Evolutionary conservation across 2,888 invertebrate species (phyloP), one percentile per base, ranked within the genome.

Genomic region (Strigamia maritima): DNA sequence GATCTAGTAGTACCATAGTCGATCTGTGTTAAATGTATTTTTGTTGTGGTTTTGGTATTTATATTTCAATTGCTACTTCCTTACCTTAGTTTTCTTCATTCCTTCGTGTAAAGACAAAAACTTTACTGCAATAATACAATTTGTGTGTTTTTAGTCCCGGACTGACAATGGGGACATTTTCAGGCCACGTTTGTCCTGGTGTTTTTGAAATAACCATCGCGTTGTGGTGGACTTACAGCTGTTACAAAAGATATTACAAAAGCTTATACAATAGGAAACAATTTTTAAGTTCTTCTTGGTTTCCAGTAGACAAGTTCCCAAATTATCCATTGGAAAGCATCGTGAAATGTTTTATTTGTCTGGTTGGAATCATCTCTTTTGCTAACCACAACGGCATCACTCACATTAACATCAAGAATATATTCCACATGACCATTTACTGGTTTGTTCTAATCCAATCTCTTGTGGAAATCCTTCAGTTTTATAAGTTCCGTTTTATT

Each of bases 401-500:
- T 10, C 75, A 19, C 54, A 22, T 85, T 84, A 0, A 79, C 83
- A 31, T 86, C 87, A 83, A 82, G 83, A 12, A 88, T 88, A 82
- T 86, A 86, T 16, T 80, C 88, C 44, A 44, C 44, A 16, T 44
- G 8, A 44, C 44, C 44, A 1, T n/a, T n/a, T 44, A 44, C n/a
- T 3, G 14, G 4, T 44, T n/a, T n/a, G 14, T 16, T n/a, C 1
- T n/a, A 12, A n/a, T 44, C 40, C 84, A 84, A 75, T 88, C 87
- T 4, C 82, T 86, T 0, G 80, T 87, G 16, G 88, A 87, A 80
- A 81, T 88, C 4, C 82, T 86, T 4, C 80, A 84, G 12, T 83
- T 86, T 81, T 85, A 83, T 80, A 84, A 81, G 81, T n/a, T 82
- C 74, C 44, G 44, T 44, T 80, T 80, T 8, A 78, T 87, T 16